A percentile compares a stretch with the other conserved stretches of the same genome.
phyloP scores from a whole-genome alignment of 2,888 invertebrate species.

The Actias luna region DNA sequence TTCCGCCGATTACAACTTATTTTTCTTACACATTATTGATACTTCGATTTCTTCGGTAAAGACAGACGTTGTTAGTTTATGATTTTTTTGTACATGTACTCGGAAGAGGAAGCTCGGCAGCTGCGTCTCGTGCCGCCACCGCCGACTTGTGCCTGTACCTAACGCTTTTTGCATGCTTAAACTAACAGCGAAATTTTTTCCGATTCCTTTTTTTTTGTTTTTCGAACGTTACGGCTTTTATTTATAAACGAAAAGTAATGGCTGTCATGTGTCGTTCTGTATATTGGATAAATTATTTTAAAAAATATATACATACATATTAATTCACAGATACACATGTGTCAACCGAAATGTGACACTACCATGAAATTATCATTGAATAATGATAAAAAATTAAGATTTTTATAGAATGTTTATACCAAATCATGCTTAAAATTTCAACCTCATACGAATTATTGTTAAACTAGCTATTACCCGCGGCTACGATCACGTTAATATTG shows the following conservation, averaged over 20 bases:
- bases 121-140: conserved; percentile 71
- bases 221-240: conserved; percentile 47
- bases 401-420: too few species aligned
- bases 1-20: neutral
- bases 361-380: too few species aligned
- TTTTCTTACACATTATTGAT: neutral
- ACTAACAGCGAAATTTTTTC: conserved; percentile 57
- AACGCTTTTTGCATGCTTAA: conserved; percentile 66
- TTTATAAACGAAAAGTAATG: conserved; percentile 31
- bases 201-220: conserved; percentile 41
- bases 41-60: neutral
- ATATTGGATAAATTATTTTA: conserved; percentile 3
- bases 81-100: conserved; percentile 52
- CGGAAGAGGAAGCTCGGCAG: conserved; percentile 78
- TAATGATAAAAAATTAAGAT: too few species aligned
- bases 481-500: too few species aligned
- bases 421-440: too few species aligned
- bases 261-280: conserved; percentile 32
- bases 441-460: too few species aligned
- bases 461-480: too few species aligned
- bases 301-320: neutral
- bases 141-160: conserved; percentile 47
- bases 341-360: neutral
- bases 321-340: neutral
- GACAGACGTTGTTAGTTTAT: conserved; percentile 31